Base-by-base conservation (phyloP, 2,113 vertebrate genomes). In the Hippocampus abdominalis region DNA sequence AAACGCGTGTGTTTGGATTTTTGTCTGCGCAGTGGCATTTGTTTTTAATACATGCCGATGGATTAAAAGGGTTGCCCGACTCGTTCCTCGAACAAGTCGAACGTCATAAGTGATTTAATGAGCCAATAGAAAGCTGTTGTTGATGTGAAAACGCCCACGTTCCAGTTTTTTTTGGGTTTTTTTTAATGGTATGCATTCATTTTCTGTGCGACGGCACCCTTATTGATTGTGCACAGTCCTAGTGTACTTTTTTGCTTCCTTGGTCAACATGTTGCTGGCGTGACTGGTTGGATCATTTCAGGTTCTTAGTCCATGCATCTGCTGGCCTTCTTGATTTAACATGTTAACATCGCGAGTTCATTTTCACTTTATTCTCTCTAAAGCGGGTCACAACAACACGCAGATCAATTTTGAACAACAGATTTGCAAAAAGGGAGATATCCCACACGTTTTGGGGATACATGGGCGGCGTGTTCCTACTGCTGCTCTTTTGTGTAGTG, bases 61-160 rank as follows among this genome's bases (percentile, higher is more conserved):
- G 62, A 73, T 67, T 68, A 18, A 67, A 67, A 68, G 29, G 20
- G 78, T 67, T 65, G 48, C 65, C 67, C 54, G 29, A 57, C 59
- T 77, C 48, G 68, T 23, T 67, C 56, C 61, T 60, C 8, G 79
- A 85, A 68, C 69, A 32, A 65, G 69, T 71, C 76, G 69, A 66
- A n/a, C 78, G 18, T 20, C 76, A 51, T 27, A 29, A 70, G 65
- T 49, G 57, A 75, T 62, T 44, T 70, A 49, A 63, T 74, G 57
- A 65, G 65, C 67, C 67, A 71, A 68, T 46, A 56, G 73, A 74
- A 72, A 70, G 8, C 18, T 3, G 20, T 36, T 36, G 29, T 11
- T 21, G 21, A 76, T 36, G 62, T 8, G 10, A 70, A 23, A 59
- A 72, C 65, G 63, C 69, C 27, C 66, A 65, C 48, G 1, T 70